Evolutionary conservation across 2,797 vertebrate genomes (phyloP).

Genomic region (Zenarchopterus dispar): DNA sequence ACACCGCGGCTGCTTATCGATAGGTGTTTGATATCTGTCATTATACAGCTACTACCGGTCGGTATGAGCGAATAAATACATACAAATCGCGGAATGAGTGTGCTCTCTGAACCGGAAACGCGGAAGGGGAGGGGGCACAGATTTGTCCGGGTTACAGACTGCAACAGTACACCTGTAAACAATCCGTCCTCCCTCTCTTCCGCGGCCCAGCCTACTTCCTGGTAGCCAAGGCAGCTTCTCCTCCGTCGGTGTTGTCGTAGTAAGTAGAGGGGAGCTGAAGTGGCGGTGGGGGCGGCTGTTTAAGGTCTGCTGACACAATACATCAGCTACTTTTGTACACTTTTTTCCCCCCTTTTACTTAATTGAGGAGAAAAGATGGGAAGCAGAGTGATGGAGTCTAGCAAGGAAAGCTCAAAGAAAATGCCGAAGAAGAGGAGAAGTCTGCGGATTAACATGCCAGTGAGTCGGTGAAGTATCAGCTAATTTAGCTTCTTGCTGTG

Average conservation of each 20-base stretch:
- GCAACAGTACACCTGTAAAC: constrained; percentile 57
- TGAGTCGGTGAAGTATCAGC: constrained; percentile 72
- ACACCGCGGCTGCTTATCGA: background rate
- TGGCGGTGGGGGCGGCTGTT: constrained; percentile 18
- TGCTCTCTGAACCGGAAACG: background rate
- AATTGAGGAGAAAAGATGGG: constrained; percentile 69
- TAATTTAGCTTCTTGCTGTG: constrained; percentile 33
- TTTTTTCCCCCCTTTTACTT: constrained; percentile 1
- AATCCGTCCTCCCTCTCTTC: constrained; percentile 49
- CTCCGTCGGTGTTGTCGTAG: constrained; percentile 42
- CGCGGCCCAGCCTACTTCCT: constrained; percentile 69
- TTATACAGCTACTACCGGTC: no score
- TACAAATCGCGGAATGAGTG: background rate
- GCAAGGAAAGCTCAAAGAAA: constrained; percentile 77
- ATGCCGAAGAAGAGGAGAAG: constrained; percentile 76
- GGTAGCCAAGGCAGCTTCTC: constrained; percentile 54
- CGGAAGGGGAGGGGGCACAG: background rate
- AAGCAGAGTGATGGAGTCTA: constrained; percentile 82
- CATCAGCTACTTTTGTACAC: constrained; percentile 5
- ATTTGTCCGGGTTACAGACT: background rate
- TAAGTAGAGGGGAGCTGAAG: constrained; percentile 26
- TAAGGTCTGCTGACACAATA: constrained; percentile 14
- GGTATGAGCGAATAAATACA: background rate
- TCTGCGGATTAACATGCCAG: constrained; percentile 83
- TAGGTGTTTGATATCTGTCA: no score